Conservation (phyloP, 2,888 invertebrate genomes). For the Pyrocoelia pectoralis region DNA sequence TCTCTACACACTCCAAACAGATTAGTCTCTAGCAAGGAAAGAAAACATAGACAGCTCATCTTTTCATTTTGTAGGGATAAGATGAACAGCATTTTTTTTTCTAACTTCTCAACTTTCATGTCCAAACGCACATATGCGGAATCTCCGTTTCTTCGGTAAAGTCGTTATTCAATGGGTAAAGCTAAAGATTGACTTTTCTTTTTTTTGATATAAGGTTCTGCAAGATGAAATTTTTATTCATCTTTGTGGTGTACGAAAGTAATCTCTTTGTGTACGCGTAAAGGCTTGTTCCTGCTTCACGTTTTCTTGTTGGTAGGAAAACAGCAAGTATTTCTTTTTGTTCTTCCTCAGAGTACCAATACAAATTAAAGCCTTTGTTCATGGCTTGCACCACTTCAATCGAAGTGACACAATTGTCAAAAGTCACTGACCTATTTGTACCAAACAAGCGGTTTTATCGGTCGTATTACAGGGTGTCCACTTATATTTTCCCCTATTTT, state of each 20-base stretch:
- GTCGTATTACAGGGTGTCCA: too few species aligned
- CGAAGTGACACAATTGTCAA: constrained; percentile 37
- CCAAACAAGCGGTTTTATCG: constrained; percentile 16
- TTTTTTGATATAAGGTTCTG: neutral
- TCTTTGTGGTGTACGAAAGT: constrained; percentile 28
- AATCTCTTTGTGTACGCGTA: constrained; percentile 40
- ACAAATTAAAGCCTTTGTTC: constrained; percentile 26
- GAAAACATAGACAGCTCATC: neutral
- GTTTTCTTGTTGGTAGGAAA: constrained; percentile 31
- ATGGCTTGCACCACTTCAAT: constrained; percentile 27
- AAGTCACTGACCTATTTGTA: constrained; percentile 30
- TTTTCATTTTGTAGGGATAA: neutral
- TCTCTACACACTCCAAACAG: neutral
- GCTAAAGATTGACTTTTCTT: too few species aligned
- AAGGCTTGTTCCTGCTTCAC: constrained; percentile 19
- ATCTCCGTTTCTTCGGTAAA: neutral
- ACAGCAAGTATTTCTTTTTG: constrained; percentile 40
- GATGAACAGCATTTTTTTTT: neutral
- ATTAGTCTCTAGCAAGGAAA: neutral
- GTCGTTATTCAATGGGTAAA: neutral
- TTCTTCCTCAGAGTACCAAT: constrained; percentile 26
- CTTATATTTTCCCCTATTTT: too few species aligned
- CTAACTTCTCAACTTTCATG: neutral
- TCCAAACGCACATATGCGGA: neutral
- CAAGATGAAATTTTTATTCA: neutral